Conservation (phyloP, 23 tunicate species). For the Styela plicata region DNA sequence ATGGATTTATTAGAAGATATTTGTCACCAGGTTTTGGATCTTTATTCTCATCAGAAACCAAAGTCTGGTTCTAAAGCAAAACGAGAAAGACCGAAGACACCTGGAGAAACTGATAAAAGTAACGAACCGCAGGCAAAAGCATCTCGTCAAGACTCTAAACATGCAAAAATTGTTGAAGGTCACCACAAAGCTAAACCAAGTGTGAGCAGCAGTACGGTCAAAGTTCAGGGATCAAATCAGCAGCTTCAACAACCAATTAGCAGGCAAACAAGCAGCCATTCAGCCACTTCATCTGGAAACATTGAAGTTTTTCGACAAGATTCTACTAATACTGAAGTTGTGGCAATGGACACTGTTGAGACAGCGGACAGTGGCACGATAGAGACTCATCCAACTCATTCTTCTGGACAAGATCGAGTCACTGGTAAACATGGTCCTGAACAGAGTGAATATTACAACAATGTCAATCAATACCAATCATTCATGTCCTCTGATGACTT, state of each 20-base stretch:
- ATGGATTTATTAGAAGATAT: slow-evolving; percentile 79
- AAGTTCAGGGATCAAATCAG: background rate
- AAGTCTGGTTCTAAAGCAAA: slow-evolving; percentile 45
- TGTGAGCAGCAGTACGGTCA: background rate
- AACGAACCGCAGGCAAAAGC: slow-evolving; percentile 50
- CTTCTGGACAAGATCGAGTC: background rate
- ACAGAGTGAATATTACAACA: slow-evolving; percentile 16
- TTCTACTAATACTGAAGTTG: slow-evolving; percentile 80
- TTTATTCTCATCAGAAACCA: slow-evolving; percentile 60
- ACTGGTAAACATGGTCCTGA: too few species aligned
- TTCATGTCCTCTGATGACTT: slow-evolving; percentile 46
- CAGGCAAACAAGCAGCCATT: background rate
- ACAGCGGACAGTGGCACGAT: slow-evolving; percentile 63
- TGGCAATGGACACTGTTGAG: slow-evolving; percentile 87
- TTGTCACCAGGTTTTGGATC: slow-evolving; percentile 78
- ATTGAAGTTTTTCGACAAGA: slow-evolving; percentile 32
- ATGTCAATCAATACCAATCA: slow-evolving; percentile 62
- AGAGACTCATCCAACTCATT: slow-evolving; percentile 40
- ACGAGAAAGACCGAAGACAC: slow-evolving; percentile 87
- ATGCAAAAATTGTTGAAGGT: slow-evolving; percentile 23
- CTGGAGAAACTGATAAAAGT: slow-evolving; percentile 65
- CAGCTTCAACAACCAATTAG: background rate
- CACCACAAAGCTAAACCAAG: slow-evolving; percentile 17
- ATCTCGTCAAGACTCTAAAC: slow-evolving; percentile 32
- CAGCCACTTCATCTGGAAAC: background rate